Percentiles rank a stretch among this genome's conserved stretches.
Evolutionary conservation across 2,113 vertebrate genomes (phyloP).

Genomic region (Melanerpes formicivorus): DNA sequence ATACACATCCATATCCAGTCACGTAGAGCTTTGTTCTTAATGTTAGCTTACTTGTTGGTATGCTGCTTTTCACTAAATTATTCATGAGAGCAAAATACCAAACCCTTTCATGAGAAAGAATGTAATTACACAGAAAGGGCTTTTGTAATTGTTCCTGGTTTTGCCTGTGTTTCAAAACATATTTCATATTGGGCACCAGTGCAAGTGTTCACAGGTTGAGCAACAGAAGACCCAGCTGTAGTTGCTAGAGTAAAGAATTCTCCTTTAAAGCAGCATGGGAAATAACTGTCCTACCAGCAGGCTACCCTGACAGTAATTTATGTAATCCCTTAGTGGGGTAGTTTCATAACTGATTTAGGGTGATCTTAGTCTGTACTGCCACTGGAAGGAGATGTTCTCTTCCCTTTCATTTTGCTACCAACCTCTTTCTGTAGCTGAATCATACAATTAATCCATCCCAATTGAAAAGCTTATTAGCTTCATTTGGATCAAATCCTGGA

Average conservation of each 20-base stretch:
- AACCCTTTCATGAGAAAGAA: neutral
- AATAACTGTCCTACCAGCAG: neutral
- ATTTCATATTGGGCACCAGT: neutral
- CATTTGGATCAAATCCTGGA: neutral
- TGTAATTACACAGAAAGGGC: neutral
- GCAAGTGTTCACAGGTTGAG: neutral
- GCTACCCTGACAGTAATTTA: neutral
- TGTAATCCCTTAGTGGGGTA: neutral
- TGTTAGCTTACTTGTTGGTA: neutral
- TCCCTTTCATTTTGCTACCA: neutral
- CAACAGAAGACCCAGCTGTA: slow-evolving; percentile 1
- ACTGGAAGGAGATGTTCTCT: neutral
- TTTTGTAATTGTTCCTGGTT: neutral
- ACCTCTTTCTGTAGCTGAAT: neutral
- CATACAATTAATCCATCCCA: neutral
- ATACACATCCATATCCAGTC: neutral
- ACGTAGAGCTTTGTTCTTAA: neutral
- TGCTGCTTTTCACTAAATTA: neutral
- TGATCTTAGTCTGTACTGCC: neutral
- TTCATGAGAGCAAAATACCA: neutral
- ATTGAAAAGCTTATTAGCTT: neutral
- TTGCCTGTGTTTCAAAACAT: slow-evolving; percentile 24
- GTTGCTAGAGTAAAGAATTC: neutral
- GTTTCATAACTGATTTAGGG: neutral
- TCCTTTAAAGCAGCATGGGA: neutral